A percentile compares a stretch with the other conserved stretches of the same genome.
Evolutionary conservation across 2,797 vertebrate species (phyloP).

Genomic region (Nannoperca obscura): DNA sequence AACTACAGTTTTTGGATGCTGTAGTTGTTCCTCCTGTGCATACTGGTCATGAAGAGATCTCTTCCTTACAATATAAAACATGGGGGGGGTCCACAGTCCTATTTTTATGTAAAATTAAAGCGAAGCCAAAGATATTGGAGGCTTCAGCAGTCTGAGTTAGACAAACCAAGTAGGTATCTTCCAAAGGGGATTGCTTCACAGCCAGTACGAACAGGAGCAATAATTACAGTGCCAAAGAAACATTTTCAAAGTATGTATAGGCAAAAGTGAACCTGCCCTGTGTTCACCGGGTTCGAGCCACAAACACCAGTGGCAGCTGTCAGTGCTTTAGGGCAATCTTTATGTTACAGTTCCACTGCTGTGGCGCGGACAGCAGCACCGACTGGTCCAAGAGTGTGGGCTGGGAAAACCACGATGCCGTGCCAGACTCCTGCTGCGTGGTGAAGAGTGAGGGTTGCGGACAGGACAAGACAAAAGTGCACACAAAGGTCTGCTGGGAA

Average conservation of each 20-base stretch:
- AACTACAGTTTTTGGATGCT: not conserved
- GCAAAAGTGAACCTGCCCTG: not conserved
- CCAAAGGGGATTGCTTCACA: not conserved
- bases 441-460: conserved; percentile 52
- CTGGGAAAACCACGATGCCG: conserved; percentile 40
- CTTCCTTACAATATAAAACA: not conserved
- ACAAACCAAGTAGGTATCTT: not conserved
- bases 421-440: conserved; percentile 69
- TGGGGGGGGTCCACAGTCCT: not conserved
- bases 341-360: conserved; percentile 60
- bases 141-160: not conserved
- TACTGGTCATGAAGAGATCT: not conserved
- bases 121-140: not conserved
- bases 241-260: not conserved
- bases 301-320: not conserved
- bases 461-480: conserved; percentile 3
- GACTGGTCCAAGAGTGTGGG: conserved; percentile 62
- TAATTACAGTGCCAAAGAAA: not conserved
- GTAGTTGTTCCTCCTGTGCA: not conserved
- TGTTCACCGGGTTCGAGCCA: not conserved
- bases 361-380: conserved; percentile 37
- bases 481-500: conserved; percentile 52
- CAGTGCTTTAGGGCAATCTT: not conserved
- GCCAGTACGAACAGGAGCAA: not conserved
- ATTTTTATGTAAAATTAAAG: not conserved